Evolutionary conservation across 2,888 invertebrate genomes (phyloP), one percentile per base, ranked within the genome.

Genomic region (Ischnura elegans): DNA sequence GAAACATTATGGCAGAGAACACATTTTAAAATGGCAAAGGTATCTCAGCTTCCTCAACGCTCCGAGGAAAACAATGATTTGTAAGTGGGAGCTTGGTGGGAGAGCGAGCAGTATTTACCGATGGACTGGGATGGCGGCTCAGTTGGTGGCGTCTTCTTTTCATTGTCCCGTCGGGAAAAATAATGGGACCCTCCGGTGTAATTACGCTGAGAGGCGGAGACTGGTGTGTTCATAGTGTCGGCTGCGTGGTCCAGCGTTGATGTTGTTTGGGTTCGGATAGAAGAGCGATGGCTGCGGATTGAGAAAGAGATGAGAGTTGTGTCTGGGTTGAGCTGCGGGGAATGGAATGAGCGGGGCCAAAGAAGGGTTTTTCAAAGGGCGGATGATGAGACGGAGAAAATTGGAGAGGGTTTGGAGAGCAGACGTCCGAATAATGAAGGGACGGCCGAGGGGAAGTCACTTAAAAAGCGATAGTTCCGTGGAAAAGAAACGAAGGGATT

Each of bases 131-230:
- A 25, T 55, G 42, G 61, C 2, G 43, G n/a, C n/a, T n/a, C n/a
- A 61, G 87, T 42, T 29, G 29, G 90, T n/a, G 55, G 25, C 43
- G 55, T 61, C 61, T 43, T 61, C 90, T 90, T 61, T 90, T 66
- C 61, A 90, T 90, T 90, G 90, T 55, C 61, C 90, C 66, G 90
- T 25, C 42, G 90, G 90, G 90, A 61, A 61, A 90, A 90, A 90
- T 90, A 90, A 90, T 61, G 90, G 61, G 61, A n/a, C 66, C n/a
- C 66, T n/a, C 61, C 61, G 90, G 43, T 43, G 90, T 90, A 90
- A 90, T 90, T 90, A 90, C 90, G 55, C 43, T 43, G 90, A 90
- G 90, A 90, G 90, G 42, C 55, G 42, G 42, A 55, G 55, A 13
- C 29, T 36, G n/a, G 87, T 6, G 43, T 13, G 76, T 5, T 76